A percentile compares a stretch with the other conserved stretches of the same genome.
These are phyloP conservation scores for Ephydatia muelleri DNA, from an alignment of 37 sponge, comb jelly and placozoan species.

Conservation along the genomic window DNA sequence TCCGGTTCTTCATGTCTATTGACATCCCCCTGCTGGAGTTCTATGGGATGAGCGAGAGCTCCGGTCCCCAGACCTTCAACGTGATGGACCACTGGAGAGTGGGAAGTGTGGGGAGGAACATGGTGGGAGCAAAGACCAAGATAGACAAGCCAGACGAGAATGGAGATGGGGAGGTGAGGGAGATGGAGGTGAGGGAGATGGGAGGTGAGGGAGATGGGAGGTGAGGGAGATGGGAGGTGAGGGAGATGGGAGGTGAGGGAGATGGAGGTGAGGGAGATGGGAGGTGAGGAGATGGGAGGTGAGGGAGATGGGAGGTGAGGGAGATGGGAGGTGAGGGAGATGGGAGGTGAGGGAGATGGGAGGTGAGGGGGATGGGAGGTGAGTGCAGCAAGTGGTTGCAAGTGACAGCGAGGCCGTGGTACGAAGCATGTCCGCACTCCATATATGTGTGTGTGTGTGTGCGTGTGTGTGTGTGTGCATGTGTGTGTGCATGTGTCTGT, in stretches of 20 bases:
- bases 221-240: not conserved
- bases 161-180: slow-evolving; percentile 90
- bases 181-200: not conserved
- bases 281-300: not conserved
- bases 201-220: not conserved
- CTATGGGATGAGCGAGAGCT: slow-evolving; percentile 62
- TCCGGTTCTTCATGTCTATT: slow-evolving; percentile 84
- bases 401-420: too few relatives aligned
- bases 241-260: not conserved
- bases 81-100: slow-evolving; percentile 63
- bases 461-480: too few relatives aligned
- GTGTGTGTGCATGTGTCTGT: too few relatives aligned
- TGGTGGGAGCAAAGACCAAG: slow-evolving; percentile 66
- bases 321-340: not conserved
- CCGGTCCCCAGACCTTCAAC: slow-evolving; percentile 33
- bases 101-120: slow-evolving; percentile 67
- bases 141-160: slow-evolving; percentile 77
- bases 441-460: too few relatives aligned
- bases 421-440: too few relatives aligned
- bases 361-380: too few relatives aligned
- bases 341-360: too few relatives aligned
- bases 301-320: not conserved
- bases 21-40: slow-evolving; percentile 90
- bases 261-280: too few relatives aligned
- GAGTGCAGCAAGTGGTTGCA: too few relatives aligned